Percentiles rank a stretch among this genome's conserved stretches.
Evolutionary conservation across 1,140 invertebrate genomes (phyloP).

Genomic region (Glossosoma conforme): DNA sequence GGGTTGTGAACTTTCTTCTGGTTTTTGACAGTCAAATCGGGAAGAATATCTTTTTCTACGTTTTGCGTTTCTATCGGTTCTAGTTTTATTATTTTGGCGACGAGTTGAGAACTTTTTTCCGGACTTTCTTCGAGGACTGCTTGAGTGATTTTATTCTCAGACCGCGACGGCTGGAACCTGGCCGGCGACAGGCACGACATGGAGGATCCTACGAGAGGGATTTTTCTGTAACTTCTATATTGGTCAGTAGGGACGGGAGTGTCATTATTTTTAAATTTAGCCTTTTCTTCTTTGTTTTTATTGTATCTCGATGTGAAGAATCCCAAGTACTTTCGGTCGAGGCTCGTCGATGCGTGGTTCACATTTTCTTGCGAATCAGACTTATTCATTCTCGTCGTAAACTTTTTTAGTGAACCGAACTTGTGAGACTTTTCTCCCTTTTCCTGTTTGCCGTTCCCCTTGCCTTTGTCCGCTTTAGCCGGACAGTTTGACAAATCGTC

Average conservation of each 20-base stretch:
- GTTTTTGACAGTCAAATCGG: constrained; percentile 30
- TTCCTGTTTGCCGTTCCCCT: constrained; percentile 31
- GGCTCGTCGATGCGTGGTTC: constrained; percentile 54
- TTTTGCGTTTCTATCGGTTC: constrained; percentile 16
- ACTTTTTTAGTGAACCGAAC: constrained; percentile 66
- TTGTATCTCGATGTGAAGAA: constrained; percentile 43
- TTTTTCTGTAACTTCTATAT: constrained; percentile 67
- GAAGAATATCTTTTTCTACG: constrained; percentile 26
- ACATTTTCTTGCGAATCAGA: constrained; percentile 50
- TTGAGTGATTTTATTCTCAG: constrained; percentile 1
- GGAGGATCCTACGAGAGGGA: constrained; percentile 35
- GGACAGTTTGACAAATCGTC: constrained; percentile 43
- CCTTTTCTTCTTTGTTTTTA: constrained; percentile 34
- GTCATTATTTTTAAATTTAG: constrained; percentile 51
- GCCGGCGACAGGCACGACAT: constrained; percentile 5
- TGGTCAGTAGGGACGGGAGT: constrained; percentile 72
- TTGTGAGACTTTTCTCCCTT: constrained; percentile 44
- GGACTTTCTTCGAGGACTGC: constrained; percentile 7
- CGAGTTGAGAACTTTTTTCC: constrained; percentile 21
- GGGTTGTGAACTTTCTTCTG: constrained; percentile 44
- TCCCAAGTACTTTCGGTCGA: constrained; percentile 67
- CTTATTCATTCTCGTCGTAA: constrained; percentile 41
- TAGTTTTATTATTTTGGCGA: constrained; percentile 30
- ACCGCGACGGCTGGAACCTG: neutral
- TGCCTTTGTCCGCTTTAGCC: constrained; percentile 35